Base-by-base conservation (phyloP, 2,797 vertebrate genomes). In the Phoebastria nigripes region DNA sequence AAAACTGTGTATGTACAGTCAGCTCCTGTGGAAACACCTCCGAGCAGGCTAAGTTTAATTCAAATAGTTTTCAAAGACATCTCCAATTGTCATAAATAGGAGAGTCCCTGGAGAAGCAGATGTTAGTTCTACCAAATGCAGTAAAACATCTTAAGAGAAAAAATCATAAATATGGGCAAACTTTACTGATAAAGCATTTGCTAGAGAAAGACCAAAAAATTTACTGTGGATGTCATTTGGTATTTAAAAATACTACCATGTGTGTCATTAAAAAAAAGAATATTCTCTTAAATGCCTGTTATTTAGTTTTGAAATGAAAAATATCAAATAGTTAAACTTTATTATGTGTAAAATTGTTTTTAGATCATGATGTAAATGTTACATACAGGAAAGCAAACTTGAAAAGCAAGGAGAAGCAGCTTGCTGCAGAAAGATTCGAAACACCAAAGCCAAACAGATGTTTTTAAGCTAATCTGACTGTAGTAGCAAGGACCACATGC, bases 281-380 rank as follows among this genome's bases (percentile, higher is more conserved):
- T 90, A 96, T 92, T 93, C 90, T 87, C 96, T 96, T 95, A 96
- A 97, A 96, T 86, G 93, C 89, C 96, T 97, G 89, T 97, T 98
- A 97, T 96, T 98, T 97, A 96, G 95, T 97, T 98, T 97, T 96
- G 74, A 97, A 97, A 97, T 97, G 93, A 97, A 98, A 97, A 97
- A 97, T 96, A 97, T 72, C 93, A 97, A 98, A 97, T 95, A 97
- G 97, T 98, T 98, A 98, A 98, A 98, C 87, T 98, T 98, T 98
- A 98, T 98, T 97, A 97, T 93, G 97, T 98, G 97, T 97, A 97
- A 98, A 98, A 98, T 98, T 98, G 94, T 92, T 97, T 97, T 93
- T 89, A 94, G 93, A 96, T 96, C 81, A 79, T 39, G 79, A 97
- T 94, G 87, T 71, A 94, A 96, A 97, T 39, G 84, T 87, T 96